Percentiles rank a stretch among this genome's conserved stretches.
phyloP scores from a whole-genome alignment of 2,797 vertebrate genomes.

The Vireo griseus region DNA sequence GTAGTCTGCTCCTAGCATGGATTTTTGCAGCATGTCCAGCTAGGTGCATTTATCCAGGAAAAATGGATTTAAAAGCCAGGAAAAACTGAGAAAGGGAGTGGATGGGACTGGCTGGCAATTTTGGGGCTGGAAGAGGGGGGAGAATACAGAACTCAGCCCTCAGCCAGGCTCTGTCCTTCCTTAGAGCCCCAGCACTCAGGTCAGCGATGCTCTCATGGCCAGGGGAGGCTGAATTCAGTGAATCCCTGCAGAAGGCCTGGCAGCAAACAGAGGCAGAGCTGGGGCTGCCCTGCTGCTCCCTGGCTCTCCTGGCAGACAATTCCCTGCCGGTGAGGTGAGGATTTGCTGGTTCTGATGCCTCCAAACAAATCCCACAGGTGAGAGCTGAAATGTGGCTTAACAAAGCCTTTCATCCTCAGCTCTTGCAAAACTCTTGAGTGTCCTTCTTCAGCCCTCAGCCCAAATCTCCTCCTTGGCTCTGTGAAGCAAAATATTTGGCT shows the following conservation, averaged over 20 bases:
- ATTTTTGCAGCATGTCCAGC: not conserved
- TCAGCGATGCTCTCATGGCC: not conserved
- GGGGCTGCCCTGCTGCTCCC: not conserved
- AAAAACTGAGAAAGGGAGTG: not conserved
- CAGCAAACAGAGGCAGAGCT: not conserved
- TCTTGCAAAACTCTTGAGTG: not conserved
- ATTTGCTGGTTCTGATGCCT: not conserved
- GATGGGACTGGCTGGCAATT: not conserved
- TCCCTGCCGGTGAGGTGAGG: not conserved
- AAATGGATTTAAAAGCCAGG: not conserved
- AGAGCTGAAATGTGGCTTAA: not conserved
- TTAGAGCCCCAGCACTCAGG: not conserved
- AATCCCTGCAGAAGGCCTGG: not conserved
- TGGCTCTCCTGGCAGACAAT: not conserved
- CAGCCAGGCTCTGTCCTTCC: not conserved
- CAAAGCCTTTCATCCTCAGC: constrained; percentile 29
- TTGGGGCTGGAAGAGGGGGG: not conserved
- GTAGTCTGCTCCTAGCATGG: not conserved
- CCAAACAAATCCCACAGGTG: not conserved
- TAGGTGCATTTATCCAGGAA: not conserved
- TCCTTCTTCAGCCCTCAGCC: not conserved
- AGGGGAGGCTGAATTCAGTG: not conserved
- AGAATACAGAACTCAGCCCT: not conserved
- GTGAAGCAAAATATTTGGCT: not conserved
- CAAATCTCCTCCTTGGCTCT: not conserved